Base-by-base conservation (phyloP, 2,888 invertebrate species). In the Metopia argyrocephala region DNA sequence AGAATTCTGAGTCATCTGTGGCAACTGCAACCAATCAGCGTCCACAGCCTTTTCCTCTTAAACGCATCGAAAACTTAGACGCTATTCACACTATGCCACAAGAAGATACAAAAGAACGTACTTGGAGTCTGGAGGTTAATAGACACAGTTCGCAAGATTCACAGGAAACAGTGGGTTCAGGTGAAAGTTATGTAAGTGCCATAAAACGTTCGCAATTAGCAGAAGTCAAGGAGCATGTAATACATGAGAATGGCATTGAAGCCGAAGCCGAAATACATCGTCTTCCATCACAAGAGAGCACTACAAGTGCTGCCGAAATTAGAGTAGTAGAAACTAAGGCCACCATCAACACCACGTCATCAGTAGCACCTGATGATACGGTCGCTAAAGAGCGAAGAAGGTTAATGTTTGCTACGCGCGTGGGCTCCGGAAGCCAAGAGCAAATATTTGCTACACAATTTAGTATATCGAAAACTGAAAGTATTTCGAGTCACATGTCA, bases 401-500 rank as follows among this genome's bases (percentile, higher is more conserved):
- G 59, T 89, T 94, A 59, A 91, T 94, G 68, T 94, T 94, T 87
- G 93, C 93, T 71, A 94, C 94, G 7, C 92, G 93, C 83, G 91
- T 94, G 56, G 94, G 94, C 31, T 90, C 90, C 0, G 91, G 91
- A 23, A 94, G 93, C 85, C 92, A 92, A 86, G 94, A 94, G 85
- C 94, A 94, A 89, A 92, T 94, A 57, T 94, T 94, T 87, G 93
- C 93, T 85, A 93, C 93, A 3, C 93, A 93, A 85, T 92, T 93
- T 84, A 93, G 93, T 86, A 91, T 93, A 84, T 93, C 93, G 0
- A 93, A 93, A 86, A 93, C 93, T 5, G 93, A 93, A 79, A 93
- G 93, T 86, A 91, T 93, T 38, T 92, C 92, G 15, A 93, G 93
- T 84, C 93, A 93, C 86, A 91, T 93, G 59, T 93, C 93, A 2